phyloP scores from a whole-genome alignment of 2,888 invertebrate genomes.

The Lasioglossum figueresi region DNA sequence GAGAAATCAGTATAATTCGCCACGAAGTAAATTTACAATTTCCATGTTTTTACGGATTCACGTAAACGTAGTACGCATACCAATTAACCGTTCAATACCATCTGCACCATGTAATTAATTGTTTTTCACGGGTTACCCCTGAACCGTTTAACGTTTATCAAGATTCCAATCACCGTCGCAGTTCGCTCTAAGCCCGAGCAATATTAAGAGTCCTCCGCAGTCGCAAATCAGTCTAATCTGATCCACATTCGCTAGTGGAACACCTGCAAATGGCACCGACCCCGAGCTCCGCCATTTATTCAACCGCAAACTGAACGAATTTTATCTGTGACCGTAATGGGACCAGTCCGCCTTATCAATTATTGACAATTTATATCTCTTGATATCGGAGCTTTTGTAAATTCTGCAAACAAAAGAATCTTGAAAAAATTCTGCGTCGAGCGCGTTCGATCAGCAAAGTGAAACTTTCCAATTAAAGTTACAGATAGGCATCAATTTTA shows the following conservation, averaged over 20 bases:
- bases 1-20: neutral
- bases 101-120: neutral
- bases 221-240: conserved; percentile 38
- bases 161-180: neutral
- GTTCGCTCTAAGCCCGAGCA: neutral
- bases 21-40: neutral
- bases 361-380: conserved; percentile 26
- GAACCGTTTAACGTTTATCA: conserved; percentile 16
- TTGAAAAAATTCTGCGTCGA: neutral
- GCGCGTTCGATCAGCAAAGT: neutral
- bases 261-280: conserved; percentile 14
- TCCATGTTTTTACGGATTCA: neutral
- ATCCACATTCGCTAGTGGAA: conserved; percentile 27
- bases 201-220: conserved; percentile 13
- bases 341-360: conserved; percentile 30
- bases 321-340: conserved; percentile 33
- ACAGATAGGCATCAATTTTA: neutral
- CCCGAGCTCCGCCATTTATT: neutral
- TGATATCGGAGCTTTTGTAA: neutral
- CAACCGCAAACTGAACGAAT: neutral
- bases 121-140: conserved; percentile 1
- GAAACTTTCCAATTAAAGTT: neutral
- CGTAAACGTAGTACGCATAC: neutral
- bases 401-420: too few relatives aligned
- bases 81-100: conserved; percentile 2